Evolutionary conservation across 1,140 invertebrate species (phyloP), one percentile per base, ranked within the genome.

Genomic region (Dolichoris vasculosae): DNA sequence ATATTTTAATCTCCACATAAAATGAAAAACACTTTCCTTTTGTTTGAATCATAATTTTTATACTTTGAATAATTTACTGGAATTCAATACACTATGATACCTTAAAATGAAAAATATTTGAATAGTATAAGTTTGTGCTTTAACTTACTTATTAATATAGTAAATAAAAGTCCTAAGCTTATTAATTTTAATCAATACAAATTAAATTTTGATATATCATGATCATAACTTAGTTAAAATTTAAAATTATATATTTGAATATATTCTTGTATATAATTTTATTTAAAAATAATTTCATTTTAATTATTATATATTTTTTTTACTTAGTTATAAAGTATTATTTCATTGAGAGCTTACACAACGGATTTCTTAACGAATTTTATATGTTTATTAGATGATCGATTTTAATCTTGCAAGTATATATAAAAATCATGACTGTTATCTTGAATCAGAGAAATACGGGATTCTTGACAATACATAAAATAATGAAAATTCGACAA

Each of bases 211-310:
- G 38, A 32, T 69, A 38, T 7, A 30, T 64, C 26, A 7, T 64
- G 30, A 32, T 30, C 64, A 35, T 35, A 13, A 71, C 35, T 2
- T 40, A 23, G 38, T 71, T 40, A 71, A 26, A 71, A 40, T 40
- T 40, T 30, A 71, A 17, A 71, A 71, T 40, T 71, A 40, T 20
- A 71, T 6, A 71, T 71, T 71, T 26, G 13, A 71, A 71, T 23
- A 64, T 64, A 64, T 4, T 17, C 63, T 26, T 32, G 63, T 32
- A 32, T 30, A 64, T 64, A 30, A 64, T 64, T 17, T 15, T 6
- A n/a, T n/a, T n/a, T n/a, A 71, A 38, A 23, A 71, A 26, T 40
- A 71, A 71, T 71, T 71, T 71, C 20, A 71, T 71, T 23, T 40
- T 71, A 71, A 40, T 71, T 71, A 71, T 20, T 40, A 71, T 43